Conservation (phyloP, 1,140 invertebrate genomes). For the Nebria ingens region DNA sequence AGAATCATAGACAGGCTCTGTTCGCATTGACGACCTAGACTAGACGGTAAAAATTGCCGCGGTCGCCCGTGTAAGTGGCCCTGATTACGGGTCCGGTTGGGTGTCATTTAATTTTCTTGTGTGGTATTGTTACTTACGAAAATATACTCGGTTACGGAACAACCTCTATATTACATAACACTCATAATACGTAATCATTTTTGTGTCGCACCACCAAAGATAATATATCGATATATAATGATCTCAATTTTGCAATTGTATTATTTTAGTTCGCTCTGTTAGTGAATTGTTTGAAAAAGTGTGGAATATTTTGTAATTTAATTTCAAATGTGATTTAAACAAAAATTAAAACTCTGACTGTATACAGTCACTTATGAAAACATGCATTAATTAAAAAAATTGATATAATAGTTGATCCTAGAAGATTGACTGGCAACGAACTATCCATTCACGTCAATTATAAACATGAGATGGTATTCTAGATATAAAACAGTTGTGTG, state of each 20-base stretch:
- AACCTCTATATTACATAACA: no score
- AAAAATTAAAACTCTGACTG: not conserved
- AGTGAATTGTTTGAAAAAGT: no score
- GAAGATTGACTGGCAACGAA: not conserved
- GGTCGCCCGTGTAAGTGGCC: not conserved
- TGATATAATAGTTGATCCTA: no score
- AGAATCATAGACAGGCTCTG: not conserved
- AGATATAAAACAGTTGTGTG: slow-evolving; percentile 1
- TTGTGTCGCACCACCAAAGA: no score
- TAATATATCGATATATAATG: no score
- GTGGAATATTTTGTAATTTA: not conserved
- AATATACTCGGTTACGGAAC: no score
- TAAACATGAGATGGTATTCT: not conserved
- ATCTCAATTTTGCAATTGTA: no score
- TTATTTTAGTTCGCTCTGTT: no score
- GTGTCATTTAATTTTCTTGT: slow-evolving; percentile 9
- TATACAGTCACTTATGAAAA: no score
- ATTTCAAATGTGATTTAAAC: not conserved
- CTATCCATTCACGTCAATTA: slow-evolving; percentile 4
- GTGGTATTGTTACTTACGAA: slow-evolving; percentile 9
- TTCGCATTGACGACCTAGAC: not conserved
- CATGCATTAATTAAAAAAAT: no score
- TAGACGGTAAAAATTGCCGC: not conserved
- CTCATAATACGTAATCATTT: no score
- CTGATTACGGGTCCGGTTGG: not conserved